A percentile compares a stretch with the other conserved stretches of the same genome.
Conservation (phyloP, 2,113 vertebrate species). For the Campylomormyrus tamandua region DNA sequence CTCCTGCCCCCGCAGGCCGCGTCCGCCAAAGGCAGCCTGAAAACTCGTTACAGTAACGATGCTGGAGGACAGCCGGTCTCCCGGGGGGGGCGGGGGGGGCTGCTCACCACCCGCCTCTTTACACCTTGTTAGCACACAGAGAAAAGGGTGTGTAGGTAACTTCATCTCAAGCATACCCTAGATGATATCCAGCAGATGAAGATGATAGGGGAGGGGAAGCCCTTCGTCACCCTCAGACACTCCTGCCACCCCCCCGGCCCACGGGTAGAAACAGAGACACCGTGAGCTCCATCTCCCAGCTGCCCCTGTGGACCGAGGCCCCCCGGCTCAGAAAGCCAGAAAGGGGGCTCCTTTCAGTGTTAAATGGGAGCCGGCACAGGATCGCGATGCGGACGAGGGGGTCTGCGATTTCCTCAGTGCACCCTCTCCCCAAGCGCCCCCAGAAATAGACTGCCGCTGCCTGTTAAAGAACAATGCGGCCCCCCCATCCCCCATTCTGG, state of each 20-base stretch:
- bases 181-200: not conserved
- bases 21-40: too few relatives aligned
- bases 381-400: conserved; percentile 36
- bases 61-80: not conserved
- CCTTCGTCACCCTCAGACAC: not conserved
- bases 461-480: conserved; percentile 71
- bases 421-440: conserved; percentile 63
- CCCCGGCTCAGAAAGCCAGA: not conserved
- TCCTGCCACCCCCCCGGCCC: not conserved
- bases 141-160: not conserved
- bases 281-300: not conserved
- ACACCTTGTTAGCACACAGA: not conserved
- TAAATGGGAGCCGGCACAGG: conserved; percentile 47
- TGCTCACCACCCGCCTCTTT: not conserved
- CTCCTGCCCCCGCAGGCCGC: not conserved
- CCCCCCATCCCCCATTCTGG: conserved; percentile 42
- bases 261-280: not conserved
- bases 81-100: too few relatives aligned
- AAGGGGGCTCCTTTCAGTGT: conserved; percentile 52
- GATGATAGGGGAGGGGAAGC: not conserved
- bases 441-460: conserved; percentile 65
- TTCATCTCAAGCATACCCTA: not conserved
- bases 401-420: conserved; percentile 47
- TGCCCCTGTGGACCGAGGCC: not conserved
- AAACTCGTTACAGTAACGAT: not conserved